Percentiles rank a stretch among this genome's conserved stretches.
Evolutionary conservation across 2,113 vertebrate genomes (phyloP).

Genomic region (Marmota monax): DNA sequence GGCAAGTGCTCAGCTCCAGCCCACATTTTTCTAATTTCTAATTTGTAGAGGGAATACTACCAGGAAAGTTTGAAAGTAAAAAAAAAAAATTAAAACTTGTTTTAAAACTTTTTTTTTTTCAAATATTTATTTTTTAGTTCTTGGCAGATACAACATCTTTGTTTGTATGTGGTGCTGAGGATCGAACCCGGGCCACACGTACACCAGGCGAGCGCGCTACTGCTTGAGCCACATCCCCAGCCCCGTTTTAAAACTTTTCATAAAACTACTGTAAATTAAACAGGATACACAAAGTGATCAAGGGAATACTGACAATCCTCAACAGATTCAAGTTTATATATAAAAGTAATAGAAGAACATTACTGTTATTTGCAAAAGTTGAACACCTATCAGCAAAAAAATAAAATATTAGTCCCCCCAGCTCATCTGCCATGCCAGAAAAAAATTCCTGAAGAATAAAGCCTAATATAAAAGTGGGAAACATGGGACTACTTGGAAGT

Average conservation of each 20-base stretch:
- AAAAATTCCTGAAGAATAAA: constrained; percentile 15
- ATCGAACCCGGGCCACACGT: no score
- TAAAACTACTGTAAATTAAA: neutral
- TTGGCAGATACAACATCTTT: no score
- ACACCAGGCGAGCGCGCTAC: no score
- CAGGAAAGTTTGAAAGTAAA: neutral
- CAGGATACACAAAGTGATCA: neutral
- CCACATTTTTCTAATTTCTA: neutral
- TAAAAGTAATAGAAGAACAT: neutral
- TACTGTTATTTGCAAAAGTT: neutral
- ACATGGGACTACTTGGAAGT: neutral
- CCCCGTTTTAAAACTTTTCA: neutral
- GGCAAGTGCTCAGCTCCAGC: no score
- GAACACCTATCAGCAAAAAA: neutral
- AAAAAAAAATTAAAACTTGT: neutral
- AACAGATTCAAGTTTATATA: neutral
- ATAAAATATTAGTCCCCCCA: neutral
- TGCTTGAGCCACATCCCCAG: no score
- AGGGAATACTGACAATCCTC: neutral
- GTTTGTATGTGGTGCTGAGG: no score
- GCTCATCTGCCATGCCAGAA: neutral
- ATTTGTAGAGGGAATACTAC: neutral
- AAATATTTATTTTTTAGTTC: no score
- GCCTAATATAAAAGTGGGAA: neutral
- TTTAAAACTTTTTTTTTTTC: neutral